Conservation (phyloP, 2,113 vertebrate genomes). For the Myanophis thanlyinensis region DNA sequence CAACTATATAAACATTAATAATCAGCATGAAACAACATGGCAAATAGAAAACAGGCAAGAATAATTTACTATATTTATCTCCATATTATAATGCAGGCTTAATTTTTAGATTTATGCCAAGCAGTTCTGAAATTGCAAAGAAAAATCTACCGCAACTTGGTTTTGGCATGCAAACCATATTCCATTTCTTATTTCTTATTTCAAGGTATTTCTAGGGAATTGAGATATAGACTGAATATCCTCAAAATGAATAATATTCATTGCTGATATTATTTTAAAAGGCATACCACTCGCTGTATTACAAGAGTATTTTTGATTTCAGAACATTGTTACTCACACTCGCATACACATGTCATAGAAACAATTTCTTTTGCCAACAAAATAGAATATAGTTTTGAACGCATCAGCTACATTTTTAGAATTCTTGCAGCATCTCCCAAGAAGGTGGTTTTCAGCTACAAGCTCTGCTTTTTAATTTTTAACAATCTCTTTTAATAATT, state of each 20-base stretch:
- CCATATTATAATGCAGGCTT: not conserved
- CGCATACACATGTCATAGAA: not conserved
- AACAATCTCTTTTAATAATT: not conserved
- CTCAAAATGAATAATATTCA: not conserved
- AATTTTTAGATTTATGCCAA: not conserved
- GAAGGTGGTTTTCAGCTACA: not conserved
- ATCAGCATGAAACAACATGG: not conserved
- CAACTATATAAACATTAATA: fast-evolving
- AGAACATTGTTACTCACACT: not conserved
- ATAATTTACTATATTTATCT: fast-evolving
- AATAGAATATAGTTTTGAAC: not conserved
- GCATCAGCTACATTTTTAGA: not conserved
- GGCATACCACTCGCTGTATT: not conserved
- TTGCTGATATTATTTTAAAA: not conserved
- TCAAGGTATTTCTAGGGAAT: not conserved
- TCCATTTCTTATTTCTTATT: not conserved
- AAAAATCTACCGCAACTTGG: not conserved
- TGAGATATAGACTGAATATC: not conserved
- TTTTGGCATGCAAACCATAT: not conserved
- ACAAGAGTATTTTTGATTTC: not conserved
- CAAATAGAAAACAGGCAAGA: fast-evolving
- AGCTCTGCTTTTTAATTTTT: not conserved
- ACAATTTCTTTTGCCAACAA: not conserved
- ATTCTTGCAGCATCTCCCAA: conserved; percentile 4
- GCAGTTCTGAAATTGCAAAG: not conserved